Evolutionary conservation across 1,140 invertebrate genomes (phyloP).

Genomic region (Harpegnathos saltator): DNA sequence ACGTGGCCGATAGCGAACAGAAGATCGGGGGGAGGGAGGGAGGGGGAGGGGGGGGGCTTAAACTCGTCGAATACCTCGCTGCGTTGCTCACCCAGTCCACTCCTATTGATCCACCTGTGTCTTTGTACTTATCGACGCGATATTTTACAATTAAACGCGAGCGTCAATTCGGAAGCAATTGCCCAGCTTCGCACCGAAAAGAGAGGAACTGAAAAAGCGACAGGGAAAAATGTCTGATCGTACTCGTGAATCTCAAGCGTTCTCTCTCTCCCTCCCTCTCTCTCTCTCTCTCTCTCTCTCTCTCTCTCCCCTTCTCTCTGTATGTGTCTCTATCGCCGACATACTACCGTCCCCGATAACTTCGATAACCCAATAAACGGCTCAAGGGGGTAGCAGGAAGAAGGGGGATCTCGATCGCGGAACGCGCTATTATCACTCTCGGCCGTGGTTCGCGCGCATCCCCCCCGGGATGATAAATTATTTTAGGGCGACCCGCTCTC

Average conservation of each 20-base stretch:
- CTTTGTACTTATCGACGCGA: conserved; percentile 11
- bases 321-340: conserved; percentile 27
- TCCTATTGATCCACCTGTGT: neutral
- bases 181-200: neutral
- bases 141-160: conserved; percentile 49
- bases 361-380: conserved; percentile 70
- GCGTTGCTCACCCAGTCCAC: too few species aligned
- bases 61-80: too few species aligned
- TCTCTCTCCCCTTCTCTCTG: too few species aligned
- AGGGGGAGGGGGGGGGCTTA: neutral
- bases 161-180: conserved; percentile 44
- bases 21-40: neutral
- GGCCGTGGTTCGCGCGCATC: neutral
- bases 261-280: too few species aligned
- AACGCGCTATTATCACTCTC: conserved; percentile 59
- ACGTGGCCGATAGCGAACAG: too few species aligned
- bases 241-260: conserved; percentile 34
- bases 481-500: conserved; percentile 61
- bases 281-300: too few species aligned
- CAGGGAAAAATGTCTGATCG: conserved; percentile 29
- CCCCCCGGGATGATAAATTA: conserved; percentile 69
- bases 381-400: too few species aligned
- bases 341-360: conserved; percentile 54
- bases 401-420: conserved; percentile 56
- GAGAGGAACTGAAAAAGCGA: neutral